These are phyloP conservation scores for Camelus dromedarius DNA, from an alignment of 2,113 vertebrate species.

Conservation along the genomic window DNA sequence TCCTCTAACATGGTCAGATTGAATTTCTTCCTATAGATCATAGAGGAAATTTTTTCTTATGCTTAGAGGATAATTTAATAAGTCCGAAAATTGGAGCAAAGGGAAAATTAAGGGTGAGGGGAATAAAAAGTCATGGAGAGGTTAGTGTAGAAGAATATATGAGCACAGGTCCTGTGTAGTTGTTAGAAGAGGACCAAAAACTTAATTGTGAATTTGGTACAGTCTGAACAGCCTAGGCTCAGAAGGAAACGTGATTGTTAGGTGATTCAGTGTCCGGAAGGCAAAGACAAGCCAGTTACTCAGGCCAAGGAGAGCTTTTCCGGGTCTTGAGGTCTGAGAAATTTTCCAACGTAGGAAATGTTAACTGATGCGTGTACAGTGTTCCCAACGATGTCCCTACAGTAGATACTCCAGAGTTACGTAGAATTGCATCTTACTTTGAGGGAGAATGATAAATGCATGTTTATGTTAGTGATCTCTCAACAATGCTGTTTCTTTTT, in stretches of 20 bases:
- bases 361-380: neutral
- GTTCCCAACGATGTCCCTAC: neutral
- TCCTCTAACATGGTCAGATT: conserved; percentile 30
- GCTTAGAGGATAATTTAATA: neutral
- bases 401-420: neutral
- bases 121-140: neutral
- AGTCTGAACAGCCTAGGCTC: neutral
- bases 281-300: neutral
- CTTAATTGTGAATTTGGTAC: conserved; percentile 13
- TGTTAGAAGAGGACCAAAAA: neutral
- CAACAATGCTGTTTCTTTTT: neutral
- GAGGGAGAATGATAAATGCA: neutral
- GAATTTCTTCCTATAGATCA: neutral
- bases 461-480: neutral
- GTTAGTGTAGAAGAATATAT: neutral
- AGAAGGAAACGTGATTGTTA: neutral
- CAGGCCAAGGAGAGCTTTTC: neutral
- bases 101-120: neutral
- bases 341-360: neutral
- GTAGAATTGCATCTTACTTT: neutral
- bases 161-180: neutral
- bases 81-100: neutral
- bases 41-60: neutral
- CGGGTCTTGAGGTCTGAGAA: neutral
- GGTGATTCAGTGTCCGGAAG: neutral